Conservation (phyloP, 2,888 invertebrate species). For the Choreutis nemorana region DNA sequence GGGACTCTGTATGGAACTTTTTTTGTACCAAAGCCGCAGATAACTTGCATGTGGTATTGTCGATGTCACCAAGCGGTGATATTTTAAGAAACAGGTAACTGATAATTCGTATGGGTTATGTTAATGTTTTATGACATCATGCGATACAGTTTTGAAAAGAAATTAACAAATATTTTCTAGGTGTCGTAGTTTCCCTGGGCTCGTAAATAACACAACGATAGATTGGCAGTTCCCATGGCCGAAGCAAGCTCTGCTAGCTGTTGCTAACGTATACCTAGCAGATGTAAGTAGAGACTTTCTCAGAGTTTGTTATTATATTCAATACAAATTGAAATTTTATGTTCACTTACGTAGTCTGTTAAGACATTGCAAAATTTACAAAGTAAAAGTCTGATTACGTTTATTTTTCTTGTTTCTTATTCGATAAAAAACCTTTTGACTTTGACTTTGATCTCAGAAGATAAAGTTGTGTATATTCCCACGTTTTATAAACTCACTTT, state of each 20-base stretch:
- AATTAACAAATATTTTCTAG: slow-evolving; percentile 17
- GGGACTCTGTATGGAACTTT: slow-evolving; percentile 86
- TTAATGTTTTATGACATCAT: neutral
- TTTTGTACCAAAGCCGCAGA: slow-evolving; percentile 80
- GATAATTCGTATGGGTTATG: neutral
- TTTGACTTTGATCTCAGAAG: no score
- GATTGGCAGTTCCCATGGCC: slow-evolving; percentile 98
- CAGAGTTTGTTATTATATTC: neutral
- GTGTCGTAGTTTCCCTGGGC: slow-evolving; percentile 90
- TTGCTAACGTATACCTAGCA: slow-evolving; percentile 84
- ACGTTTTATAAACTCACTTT: no score
- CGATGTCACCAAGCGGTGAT: slow-evolving; percentile 90
- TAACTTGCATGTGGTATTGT: slow-evolving; percentile 88
- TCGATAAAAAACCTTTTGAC: no score
- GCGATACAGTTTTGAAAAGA: neutral
- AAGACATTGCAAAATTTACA: no score
- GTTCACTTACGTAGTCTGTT: no score
- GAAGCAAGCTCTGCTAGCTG: slow-evolving; percentile 84
- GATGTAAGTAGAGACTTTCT: slow-evolving; percentile 72
- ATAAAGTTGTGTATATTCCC: no score
- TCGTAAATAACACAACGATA: slow-evolving; percentile 91
- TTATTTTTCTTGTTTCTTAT: no score
- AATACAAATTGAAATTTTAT: no score
- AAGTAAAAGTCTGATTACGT: no score
- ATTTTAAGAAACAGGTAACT: slow-evolving; percentile 74